Evolutionary conservation across 2,888 invertebrate genomes (phyloP).

Genomic region (Folsomia manolachei): DNA sequence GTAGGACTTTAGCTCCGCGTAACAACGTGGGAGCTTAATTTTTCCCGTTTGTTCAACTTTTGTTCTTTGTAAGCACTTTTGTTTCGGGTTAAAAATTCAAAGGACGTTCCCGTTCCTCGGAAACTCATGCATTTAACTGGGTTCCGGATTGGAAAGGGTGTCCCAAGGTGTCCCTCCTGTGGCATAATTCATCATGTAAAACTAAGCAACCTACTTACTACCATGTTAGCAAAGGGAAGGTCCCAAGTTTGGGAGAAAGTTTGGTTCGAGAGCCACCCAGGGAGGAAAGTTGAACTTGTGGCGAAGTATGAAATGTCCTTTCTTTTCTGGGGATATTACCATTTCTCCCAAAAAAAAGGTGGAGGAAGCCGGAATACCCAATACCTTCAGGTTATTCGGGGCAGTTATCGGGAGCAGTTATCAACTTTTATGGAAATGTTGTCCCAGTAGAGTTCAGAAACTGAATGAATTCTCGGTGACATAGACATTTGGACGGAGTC

Average conservation of each 20-base stretch:
- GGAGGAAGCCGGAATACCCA: too few species aligned
- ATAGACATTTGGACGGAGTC: neutral
- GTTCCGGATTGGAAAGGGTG: neutral
- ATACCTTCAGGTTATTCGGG: too few species aligned
- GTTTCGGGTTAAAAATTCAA: neutral
- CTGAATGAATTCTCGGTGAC: neutral
- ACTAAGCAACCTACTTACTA: neutral
- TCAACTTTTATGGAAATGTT: constrained; percentile 15
- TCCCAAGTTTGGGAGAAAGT: neutral
- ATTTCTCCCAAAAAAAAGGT: too few species aligned
- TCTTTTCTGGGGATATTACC: too few species aligned
- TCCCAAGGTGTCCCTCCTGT: neutral
- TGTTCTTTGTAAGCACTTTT: too few species aligned
- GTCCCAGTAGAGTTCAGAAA: neutral
- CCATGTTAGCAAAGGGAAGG: neutral
- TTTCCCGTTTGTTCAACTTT: too few species aligned
- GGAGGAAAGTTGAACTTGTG: neutral
- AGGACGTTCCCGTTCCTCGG: neutral
- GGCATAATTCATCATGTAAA: neutral
- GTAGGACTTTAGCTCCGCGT: too few species aligned
- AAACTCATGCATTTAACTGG: neutral
- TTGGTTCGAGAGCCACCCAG: neutral
- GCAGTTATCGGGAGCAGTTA: constrained; percentile 11
- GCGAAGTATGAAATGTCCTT: neutral
- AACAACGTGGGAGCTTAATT: too few species aligned